Evolutionary conservation across 2,113 vertebrate species (phyloP), one percentile per base, ranked within the genome.

Genomic region (Sinocyclocheilus anophthalmus): DNA sequence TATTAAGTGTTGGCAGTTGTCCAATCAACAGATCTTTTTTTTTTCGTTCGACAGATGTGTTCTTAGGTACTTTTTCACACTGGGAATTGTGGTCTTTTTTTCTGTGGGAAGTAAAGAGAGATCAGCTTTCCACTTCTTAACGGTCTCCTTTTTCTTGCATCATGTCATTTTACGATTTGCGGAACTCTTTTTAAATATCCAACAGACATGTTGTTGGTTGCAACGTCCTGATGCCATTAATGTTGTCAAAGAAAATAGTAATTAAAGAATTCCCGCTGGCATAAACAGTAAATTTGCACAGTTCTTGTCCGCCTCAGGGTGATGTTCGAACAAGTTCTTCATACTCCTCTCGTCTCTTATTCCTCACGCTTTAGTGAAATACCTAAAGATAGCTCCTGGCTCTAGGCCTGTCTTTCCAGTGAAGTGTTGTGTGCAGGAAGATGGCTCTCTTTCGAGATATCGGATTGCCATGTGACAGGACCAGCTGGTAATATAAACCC

Each of bases 1-100:
- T 85, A 89, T 90, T 85, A 85, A 89, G 85, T 77, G 83, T 86
- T 94, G 93, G 93, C 92, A 53, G 42, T 0, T 1, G 30, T 90
- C 91, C 94, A 94, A 78, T 78, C 61, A 11, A 16, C 70, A 83
- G 39, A 81, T 70, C n/a, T 91, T 88, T 88, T 85, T 87, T 87
- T 89, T 48, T 88, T 90, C 88, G 85, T 92, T 92, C 5, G 18
- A 77, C 45, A 48, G 76, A n/a, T 39, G 69, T 63, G 61, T 84
- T 85, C 85, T 88, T 83, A 65, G 82, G 84, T 83, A 77, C 22
- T 63, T 84, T 84, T 79, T 83, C 22, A 76, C 72, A 50, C 55
- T 33, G 59, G 76, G 69, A 61, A 45, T 77, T 9, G 8, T 13
- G 26, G 12, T 13, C 61, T 72, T 76, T 55, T 73, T 88, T 45